Percentiles rank a stretch among this genome's conserved stretches.
Evolutionary conservation across 2,888 invertebrate species (phyloP).

Genomic region (Entomobrya proxima): DNA sequence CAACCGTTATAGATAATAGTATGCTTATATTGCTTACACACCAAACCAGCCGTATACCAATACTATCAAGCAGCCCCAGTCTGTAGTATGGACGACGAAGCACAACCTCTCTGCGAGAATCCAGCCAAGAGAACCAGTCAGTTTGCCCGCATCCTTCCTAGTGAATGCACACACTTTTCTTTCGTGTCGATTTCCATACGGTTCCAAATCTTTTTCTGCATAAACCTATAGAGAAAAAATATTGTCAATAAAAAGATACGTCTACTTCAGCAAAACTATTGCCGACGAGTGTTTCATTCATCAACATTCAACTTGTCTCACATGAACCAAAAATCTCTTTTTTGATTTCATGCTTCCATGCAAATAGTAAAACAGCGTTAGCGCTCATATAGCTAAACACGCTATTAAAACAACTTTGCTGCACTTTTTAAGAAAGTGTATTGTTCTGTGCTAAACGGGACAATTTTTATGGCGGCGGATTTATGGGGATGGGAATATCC

Average conservation of each 20-base stretch:
- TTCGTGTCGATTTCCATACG: constrained; percentile 56
- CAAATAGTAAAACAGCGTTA: neutral
- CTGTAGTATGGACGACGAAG: neutral
- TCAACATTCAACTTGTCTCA: neutral
- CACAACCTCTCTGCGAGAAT: neutral
- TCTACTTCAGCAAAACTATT: neutral
- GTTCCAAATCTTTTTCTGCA: constrained; percentile 17
- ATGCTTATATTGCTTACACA: neutral
- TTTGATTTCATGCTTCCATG: neutral
- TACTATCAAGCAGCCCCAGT: neutral
- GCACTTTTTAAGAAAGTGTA: constrained; percentile 3
- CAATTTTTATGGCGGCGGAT: neutral
- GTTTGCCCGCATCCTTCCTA: constrained; percentile 55
- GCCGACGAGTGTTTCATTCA: neutral
- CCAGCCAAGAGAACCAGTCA: constrained; percentile 2
- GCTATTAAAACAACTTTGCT: neutral
- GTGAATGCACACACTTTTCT: constrained; percentile 53
- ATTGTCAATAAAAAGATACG: constrained; percentile 3
- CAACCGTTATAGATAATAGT: neutral
- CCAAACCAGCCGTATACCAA: neutral
- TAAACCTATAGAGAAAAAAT: neutral
- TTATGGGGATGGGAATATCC: constrained; percentile 79
- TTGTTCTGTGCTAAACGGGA: neutral
- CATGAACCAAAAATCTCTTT: neutral
- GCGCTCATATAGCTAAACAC: too few relatives aligned